Percentiles rank a stretch among this genome's conserved stretches.
These are phyloP conservation scores for Calycopis cecrops DNA, from an alignment of 1,140 invertebrate species.

Conservation along the genomic window DNA sequence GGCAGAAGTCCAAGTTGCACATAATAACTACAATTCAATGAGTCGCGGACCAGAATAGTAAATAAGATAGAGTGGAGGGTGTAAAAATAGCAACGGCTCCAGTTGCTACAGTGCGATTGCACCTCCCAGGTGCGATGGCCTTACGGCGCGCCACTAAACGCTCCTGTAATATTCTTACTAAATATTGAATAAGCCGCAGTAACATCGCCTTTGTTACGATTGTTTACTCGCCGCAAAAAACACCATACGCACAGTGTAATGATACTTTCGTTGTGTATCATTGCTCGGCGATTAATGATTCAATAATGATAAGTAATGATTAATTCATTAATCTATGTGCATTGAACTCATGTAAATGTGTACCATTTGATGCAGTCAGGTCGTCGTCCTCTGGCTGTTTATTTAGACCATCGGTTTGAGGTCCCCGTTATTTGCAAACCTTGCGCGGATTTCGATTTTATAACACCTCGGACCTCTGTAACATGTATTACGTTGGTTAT, in stretches of 20 bases:
- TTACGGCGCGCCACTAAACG: slow-evolving; percentile 34
- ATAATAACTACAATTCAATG: slow-evolving; percentile 75
- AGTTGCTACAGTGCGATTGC: slow-evolving; percentile 61
- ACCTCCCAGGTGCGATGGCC: slow-evolving; percentile 63
- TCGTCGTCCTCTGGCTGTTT: slow-evolving; percentile 61
- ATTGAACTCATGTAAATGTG: slow-evolving; percentile 57
- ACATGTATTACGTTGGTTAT: not conserved
- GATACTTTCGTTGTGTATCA: no score
- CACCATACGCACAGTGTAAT: not conserved
- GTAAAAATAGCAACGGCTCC: slow-evolving; percentile 71
- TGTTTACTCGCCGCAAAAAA: not conserved
- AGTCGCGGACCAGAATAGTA: slow-evolving; percentile 72
- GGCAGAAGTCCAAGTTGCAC: slow-evolving; percentile 70
- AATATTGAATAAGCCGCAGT: not conserved
- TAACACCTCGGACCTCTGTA: not conserved
- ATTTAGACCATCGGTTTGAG: slow-evolving; percentile 60
- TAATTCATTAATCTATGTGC: slow-evolving; percentile 48
- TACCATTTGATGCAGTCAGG: slow-evolving; percentile 60
- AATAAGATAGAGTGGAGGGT: slow-evolving; percentile 70
- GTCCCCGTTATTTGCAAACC: slow-evolving; percentile 55
- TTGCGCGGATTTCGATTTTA: slow-evolving; percentile 48
- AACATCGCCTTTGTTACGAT: slow-evolving; percentile 3
- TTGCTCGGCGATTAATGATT: not conserved
- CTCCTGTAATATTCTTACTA: slow-evolving; percentile 17
- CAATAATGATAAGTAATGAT: slow-evolving; percentile 26